A percentile compares a stretch with the other conserved stretches of the same genome.
These are phyloP conservation scores for Tenthredo notha DNA, from an alignment of 2,888 invertebrate species.

Conservation along the genomic window DNA sequence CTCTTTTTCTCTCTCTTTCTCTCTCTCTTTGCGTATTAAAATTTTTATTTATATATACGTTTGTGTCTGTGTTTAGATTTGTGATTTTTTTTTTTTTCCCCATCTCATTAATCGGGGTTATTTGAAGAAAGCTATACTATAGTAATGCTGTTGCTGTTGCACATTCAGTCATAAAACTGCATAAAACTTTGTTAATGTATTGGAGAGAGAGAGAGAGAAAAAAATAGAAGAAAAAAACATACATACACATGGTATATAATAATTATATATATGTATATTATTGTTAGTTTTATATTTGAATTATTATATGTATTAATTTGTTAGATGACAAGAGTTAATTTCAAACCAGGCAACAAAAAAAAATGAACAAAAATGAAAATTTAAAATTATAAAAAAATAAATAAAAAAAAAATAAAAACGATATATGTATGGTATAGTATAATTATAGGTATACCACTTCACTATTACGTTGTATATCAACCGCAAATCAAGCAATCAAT, in stretches of 20 bases:
- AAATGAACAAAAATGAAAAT: background rate
- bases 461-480: background rate
- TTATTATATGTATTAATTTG: too few relatives aligned
- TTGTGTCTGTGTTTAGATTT: background rate
- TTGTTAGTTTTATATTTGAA: too few relatives aligned
- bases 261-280: too few relatives aligned
- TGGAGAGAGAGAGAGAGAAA: too few relatives aligned
- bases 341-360: background rate
- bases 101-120: background rate
- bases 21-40: background rate
- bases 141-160: too few relatives aligned
- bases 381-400: background rate
- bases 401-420: background rate
- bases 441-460: slow-evolving; percentile 1
- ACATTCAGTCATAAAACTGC: too few relatives aligned
- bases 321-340: too few relatives aligned
- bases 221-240: too few relatives aligned
- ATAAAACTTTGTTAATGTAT: too few relatives aligned
- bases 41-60: background rate
- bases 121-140: background rate
- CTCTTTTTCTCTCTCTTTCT: background rate
- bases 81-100: background rate
- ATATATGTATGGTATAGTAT: background rate
- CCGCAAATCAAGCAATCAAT: background rate
- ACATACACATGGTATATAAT: too few relatives aligned